A percentile compares a stretch with the other conserved stretches of the same genome.
Conservation (phyloP, 2,113 vertebrate species). For the Myiopsitta monachus region DNA sequence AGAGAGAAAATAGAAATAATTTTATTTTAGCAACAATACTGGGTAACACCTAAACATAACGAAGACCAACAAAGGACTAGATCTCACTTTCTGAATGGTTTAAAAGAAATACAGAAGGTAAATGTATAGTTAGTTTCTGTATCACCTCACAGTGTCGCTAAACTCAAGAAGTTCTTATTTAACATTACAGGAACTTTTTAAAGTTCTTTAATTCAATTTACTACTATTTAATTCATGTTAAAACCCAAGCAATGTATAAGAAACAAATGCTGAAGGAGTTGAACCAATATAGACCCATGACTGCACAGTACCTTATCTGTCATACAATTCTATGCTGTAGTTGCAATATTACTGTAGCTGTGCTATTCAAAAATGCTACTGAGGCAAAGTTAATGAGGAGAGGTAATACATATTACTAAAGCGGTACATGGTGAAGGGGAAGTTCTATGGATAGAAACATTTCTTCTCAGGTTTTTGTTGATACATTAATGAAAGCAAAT, state of each 20-base stretch:
- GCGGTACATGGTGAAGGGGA: neutral
- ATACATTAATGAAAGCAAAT: neutral
- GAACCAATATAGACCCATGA: neutral
- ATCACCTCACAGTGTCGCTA: neutral
- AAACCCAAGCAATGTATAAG: neutral
- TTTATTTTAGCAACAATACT: neutral
- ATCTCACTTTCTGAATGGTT: conserved; percentile 48
- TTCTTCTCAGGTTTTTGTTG: neutral
- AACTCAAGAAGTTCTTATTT: neutral
- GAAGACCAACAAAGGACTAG: neutral
- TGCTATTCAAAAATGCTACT: neutral
- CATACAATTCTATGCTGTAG: neutral
- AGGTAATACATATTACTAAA: neutral
- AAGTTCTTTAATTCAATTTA: neutral
- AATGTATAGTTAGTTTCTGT: neutral
- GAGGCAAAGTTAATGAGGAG: neutral
- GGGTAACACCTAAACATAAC: neutral
- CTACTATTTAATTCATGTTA: neutral
- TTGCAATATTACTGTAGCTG: neutral
- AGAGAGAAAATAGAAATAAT: conserved; percentile 16
- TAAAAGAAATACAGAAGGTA: conserved; percentile 13
- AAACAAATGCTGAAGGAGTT: neutral
- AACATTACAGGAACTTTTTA: neutral
- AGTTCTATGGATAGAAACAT: neutral
- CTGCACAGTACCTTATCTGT: neutral